phyloP scores from a whole-genome alignment of 2,888 invertebrate genomes.

The Melanophora roralis region DNA sequence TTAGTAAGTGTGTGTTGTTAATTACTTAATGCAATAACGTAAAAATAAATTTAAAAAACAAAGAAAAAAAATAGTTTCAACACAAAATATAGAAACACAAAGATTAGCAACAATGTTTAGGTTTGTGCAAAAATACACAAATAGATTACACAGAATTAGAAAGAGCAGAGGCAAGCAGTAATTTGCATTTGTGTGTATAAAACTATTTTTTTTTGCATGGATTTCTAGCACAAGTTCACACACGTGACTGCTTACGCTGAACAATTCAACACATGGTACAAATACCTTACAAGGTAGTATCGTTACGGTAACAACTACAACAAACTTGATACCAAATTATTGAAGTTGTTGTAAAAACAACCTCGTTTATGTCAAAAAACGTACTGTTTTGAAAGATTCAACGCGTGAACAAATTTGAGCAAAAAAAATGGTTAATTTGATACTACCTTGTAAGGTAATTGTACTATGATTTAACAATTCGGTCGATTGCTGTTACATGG shows the following conservation, averaged over 20 bases:
- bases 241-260: slow-evolving; percentile 33
- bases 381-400: no score
- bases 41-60: no score
- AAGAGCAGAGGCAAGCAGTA: neutral
- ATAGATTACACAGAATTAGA: neutral
- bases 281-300: neutral
- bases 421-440: no score
- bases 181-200: neutral
- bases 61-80: no score
- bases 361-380: no score
- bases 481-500: no score
- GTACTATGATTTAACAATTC: no score
- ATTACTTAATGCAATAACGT: slow-evolving; percentile 10
- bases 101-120: neutral
- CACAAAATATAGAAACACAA: neutral
- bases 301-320: no score
- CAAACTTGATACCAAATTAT: no score
- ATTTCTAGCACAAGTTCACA: slow-evolving; percentile 35
- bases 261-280: neutral
- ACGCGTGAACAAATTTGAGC: no score
- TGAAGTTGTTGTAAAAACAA: no score
- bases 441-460: no score
- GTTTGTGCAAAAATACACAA: slow-evolving; percentile 1
- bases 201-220: neutral
- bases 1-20: neutral